Evolutionary conservation across 1,140 invertebrate genomes (phyloP).

Genomic region (Stegodyphus mimosarum): DNA sequence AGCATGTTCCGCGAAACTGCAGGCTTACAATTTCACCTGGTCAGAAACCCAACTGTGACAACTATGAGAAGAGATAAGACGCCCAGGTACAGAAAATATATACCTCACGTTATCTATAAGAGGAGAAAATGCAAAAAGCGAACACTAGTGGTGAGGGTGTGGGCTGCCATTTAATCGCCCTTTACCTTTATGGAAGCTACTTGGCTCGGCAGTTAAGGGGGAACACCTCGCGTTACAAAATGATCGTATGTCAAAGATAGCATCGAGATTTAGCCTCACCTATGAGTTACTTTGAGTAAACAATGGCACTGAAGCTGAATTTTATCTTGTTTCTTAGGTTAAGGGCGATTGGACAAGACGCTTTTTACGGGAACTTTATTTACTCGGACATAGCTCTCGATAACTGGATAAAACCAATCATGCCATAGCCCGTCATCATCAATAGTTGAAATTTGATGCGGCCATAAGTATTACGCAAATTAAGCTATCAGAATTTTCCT

Average conservation of each 20-base stretch:
- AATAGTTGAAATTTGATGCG: too few species aligned
- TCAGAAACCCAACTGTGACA: conserved; percentile 37
- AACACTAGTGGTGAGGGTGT: conserved; percentile 11
- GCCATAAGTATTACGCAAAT: too few species aligned
- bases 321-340: conserved; percentile 22
- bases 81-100: conserved; percentile 7
- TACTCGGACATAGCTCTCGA: too few species aligned
- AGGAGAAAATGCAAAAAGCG: too few species aligned
- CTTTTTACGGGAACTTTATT: too few species aligned
- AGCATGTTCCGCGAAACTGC: conserved; percentile 3
- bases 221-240: conserved; percentile 48
- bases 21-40: conserved; percentile 12
- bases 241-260: conserved; percentile 50
- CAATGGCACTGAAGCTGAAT: conserved; percentile 23
- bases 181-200: conserved; percentile 31
- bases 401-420: too few species aligned
- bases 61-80: conserved; percentile 19
- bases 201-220: conserved; percentile 22
- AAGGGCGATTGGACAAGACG: too few species aligned
- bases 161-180: conserved; percentile 27
- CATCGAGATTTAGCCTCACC: conserved; percentile 32
- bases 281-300: conserved; percentile 14
- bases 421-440: too few species aligned
- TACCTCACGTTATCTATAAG: conserved; percentile 7
- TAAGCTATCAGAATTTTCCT: too few species aligned